These are phyloP conservation scores for Hydraecia micacea DNA, from an alignment of 2,888 invertebrate genomes.

Conservation along the genomic window DNA sequence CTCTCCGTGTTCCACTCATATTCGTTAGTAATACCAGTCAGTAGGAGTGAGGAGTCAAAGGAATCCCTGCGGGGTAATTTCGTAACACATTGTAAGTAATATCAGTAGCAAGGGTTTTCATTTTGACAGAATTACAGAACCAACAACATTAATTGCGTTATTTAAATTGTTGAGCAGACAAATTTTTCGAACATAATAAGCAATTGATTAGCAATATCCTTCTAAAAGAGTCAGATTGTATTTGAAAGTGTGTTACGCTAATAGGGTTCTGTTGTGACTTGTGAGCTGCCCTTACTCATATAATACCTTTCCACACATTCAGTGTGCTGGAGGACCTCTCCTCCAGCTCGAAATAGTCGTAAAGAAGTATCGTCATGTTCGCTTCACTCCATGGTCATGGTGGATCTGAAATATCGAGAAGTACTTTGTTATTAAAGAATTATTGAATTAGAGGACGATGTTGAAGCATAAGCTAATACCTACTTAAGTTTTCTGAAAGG, in stretches of 20 bases:
- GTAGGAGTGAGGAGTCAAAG: background rate
- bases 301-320: conserved; percentile 83
- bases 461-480: background rate
- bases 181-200: too few relatives aligned
- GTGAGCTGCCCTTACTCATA: background rate
- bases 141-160: too few relatives aligned
- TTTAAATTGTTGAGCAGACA: too few relatives aligned
- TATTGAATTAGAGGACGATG: background rate
- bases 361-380: conserved; percentile 83
- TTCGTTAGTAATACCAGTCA: too few relatives aligned
- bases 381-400: conserved; percentile 67
- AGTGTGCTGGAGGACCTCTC: conserved; percentile 82
- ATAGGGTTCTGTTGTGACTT: too few relatives aligned
- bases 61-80: background rate
- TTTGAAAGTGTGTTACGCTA: too few relatives aligned
- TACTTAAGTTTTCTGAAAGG: too few relatives aligned
- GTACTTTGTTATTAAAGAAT: background rate
- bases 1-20: background rate
- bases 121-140: too few relatives aligned
- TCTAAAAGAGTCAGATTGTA: too few relatives aligned
- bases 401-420: conserved; percentile 71
- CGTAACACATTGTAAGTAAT: too few relatives aligned
- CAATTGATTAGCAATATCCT: too few relatives aligned
- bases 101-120: too few relatives aligned
- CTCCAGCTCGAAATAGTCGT: conserved; percentile 82